Evolutionary conservation across 2,888 invertebrate genomes (phyloP), one percentile per base, ranked within the genome.

Genomic region (Eilema sororculum): DNA sequence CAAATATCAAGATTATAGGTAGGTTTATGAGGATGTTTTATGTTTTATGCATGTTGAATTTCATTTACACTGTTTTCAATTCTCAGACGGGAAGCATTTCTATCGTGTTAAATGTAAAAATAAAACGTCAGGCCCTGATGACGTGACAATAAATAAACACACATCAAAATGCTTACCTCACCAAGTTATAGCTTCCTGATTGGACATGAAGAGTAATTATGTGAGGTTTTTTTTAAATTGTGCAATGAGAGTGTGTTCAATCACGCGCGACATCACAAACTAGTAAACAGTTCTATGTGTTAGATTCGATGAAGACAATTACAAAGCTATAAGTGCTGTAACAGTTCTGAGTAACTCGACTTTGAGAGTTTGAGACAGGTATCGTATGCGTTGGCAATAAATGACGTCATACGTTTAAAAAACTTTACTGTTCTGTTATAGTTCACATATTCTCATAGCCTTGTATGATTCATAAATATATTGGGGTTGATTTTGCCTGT

Each of bases 201-300:
- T 46, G 58, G 62, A 58, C 30, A 22, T 56, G 25, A 10, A 57
- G 16, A 41, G 62, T 66, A 70, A 70, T 66, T 61, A 41, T 56
- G 65, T 65, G 61, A 65, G 22, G 56, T 56, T 56, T 69, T 37
- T 66, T 66, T 70, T 60, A 66, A 66, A 66, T 62, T 70, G 58
- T 58, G 58, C 52, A 37, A 66, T 73, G 68, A 64, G 65, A 58
- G 57, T 73, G 68, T 68, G 66, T 71, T 78, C 85, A 65, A 72
- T 79, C 85, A 82, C 80, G 80, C 84, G 80, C 72, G 69, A 76
- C 63, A 77, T 77, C 67, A 79, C 72, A 75, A 72, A n/a, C 73
- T 73, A 72, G 78, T 73, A 74, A 76, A 73, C 77, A 73, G 75
- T 87, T 84, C 82, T 75, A 77, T 77, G 81, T 83, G 81, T 77